Conservation (phyloP, 2,888 invertebrate species). For the Stomorhina lunata region DNA sequence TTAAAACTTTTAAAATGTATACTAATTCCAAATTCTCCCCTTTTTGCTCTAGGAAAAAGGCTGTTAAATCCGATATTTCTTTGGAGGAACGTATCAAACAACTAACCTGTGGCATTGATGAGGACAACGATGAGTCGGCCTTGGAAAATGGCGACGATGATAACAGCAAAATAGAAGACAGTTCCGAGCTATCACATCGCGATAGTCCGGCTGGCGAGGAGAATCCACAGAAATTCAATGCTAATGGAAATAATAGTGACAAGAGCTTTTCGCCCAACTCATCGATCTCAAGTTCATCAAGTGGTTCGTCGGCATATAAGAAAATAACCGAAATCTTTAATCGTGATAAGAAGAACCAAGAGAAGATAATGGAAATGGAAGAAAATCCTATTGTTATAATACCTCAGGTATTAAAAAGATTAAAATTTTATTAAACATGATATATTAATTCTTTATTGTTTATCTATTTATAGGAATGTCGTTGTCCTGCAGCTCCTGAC, state of each 20-base stretch:
- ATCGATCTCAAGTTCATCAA: conserved; percentile 82
- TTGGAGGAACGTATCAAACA: conserved; percentile 92
- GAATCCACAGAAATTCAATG: conserved; percentile 78
- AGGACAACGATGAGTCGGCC: conserved; percentile 80
- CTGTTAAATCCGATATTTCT: conserved; percentile 84
- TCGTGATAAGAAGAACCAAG: conserved; percentile 78
- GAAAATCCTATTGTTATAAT: conserved; percentile 80
- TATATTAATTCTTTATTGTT: neutral
- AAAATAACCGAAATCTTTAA: conserved; percentile 80
- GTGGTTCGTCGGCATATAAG: conserved; percentile 84
- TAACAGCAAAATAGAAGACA: conserved; percentile 66
- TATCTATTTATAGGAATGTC: conserved; percentile 75
- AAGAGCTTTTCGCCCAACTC: conserved; percentile 84
- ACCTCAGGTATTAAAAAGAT: conserved; percentile 75
- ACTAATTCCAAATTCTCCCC: neutral
- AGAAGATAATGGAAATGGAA: conserved; percentile 79
- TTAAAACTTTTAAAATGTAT: neutral
- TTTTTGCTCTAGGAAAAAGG: conserved; percentile 75
- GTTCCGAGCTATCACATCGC: conserved; percentile 80
- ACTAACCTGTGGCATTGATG: conserved; percentile 92
- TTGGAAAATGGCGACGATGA: conserved; percentile 70
- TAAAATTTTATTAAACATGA: neutral
- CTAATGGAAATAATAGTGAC: conserved; percentile 78
- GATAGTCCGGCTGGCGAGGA: conserved; percentile 86
- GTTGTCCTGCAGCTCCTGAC: conserved; percentile 81